A percentile compares a stretch with the other conserved stretches of the same genome.
Conservation (phyloP, 2,888 invertebrate genomes). For the Meghimatium bilineatum region DNA sequence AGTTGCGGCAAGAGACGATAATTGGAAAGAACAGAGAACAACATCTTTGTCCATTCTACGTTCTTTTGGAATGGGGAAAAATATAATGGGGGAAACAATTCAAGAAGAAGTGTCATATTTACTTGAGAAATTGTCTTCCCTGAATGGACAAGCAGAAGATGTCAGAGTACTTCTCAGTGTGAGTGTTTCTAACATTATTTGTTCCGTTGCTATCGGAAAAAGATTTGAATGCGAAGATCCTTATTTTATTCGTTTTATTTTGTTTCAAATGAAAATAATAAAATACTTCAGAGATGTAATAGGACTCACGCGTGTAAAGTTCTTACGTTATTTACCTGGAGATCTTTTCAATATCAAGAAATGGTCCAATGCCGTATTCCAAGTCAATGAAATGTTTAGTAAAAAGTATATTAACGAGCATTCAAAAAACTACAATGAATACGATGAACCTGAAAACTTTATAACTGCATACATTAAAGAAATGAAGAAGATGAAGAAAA, state of each 20-base stretch:
- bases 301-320: background rate
- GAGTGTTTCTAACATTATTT: too few relatives aligned
- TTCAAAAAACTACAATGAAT: background rate
- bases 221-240: conserved; percentile 18
- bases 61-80: conserved; percentile 44
- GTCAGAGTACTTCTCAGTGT: background rate
- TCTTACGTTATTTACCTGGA: conserved; percentile 11
- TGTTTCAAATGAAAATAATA: background rate
- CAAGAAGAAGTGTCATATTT: conserved; percentile 31
- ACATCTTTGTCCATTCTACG: conserved; percentile 42
- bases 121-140: background rate
- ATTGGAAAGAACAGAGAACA: too few relatives aligned
- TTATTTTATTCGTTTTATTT: background rate
- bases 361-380: background rate
- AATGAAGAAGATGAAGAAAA: background rate
- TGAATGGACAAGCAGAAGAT: conserved; percentile 16
- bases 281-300: too few relatives aligned
- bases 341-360: conserved; percentile 20
- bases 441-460: conserved; percentile 7
- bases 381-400: background rate
- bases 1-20: background rate
- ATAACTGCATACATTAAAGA: too few relatives aligned
- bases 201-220: too few relatives aligned
- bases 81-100: conserved; percentile 34
- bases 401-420: background rate